phyloP scores from a whole-genome alignment of 2,888 invertebrate species.

The Drosophila pseudotalamancana region DNA sequence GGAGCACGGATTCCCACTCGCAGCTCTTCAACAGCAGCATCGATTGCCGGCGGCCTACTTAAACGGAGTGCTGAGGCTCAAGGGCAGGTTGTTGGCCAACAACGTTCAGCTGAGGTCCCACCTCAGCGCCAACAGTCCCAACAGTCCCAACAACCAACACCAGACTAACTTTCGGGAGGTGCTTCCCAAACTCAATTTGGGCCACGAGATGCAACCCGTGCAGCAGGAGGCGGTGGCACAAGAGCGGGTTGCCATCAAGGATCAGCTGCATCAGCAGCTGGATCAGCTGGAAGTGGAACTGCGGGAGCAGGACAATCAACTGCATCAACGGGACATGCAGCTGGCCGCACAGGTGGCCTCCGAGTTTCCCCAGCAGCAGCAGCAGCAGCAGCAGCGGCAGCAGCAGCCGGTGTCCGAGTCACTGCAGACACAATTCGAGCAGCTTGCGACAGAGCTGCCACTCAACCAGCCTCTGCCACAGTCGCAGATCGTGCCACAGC shows the following conservation, averaged over 20 bases:
- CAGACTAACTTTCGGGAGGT: not conserved
- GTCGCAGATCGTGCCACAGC: not conserved
- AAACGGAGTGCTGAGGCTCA: slow-evolving; percentile 61
- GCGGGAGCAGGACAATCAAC: slow-evolving; percentile 21
- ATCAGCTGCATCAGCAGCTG: slow-evolving; percentile 17
- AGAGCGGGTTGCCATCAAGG: not conserved
- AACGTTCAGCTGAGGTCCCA: not conserved
- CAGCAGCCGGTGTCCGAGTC: slow-evolving; percentile 5
- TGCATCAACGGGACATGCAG: slow-evolving; percentile 17
- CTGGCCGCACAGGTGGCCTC: slow-evolving; percentile 13
- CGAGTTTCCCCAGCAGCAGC: not conserved
- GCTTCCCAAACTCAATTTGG: not conserved
- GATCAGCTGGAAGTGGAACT: slow-evolving; percentile 30
- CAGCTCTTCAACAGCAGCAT: not conserved
- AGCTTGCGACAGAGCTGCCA: not conserved
- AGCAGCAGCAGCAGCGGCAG: not conserved
- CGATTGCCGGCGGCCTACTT: slow-evolving; percentile 47
- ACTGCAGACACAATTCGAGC: not conserved
- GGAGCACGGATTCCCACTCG: not conserved
- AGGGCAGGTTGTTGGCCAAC: slow-evolving; percentile 48
- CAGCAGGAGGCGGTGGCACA: not conserved
- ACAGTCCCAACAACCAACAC: not conserved
- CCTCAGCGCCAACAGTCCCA: not conserved
- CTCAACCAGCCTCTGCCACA: not conserved
- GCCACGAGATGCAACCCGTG: not conserved